Evolutionary conservation across 2,797 vertebrate genomes (phyloP), one percentile per base, ranked within the genome.

Genomic region (Enoplosus armatus): DNA sequence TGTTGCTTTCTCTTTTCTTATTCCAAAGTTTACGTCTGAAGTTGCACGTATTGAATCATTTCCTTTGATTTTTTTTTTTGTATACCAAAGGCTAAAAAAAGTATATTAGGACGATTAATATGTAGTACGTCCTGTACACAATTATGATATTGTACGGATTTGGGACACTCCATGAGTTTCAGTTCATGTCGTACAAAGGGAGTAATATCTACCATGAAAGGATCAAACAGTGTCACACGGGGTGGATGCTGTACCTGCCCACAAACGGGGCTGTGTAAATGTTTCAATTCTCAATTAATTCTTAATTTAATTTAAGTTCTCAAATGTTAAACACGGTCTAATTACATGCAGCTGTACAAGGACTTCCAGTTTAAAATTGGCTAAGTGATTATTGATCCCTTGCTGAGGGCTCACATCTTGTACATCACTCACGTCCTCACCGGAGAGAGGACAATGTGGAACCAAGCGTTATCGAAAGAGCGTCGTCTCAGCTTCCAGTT

Each of bases 401-500:
- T 20, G 47, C 18, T 22, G 45, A 18, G 59, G 14, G 5, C 6
- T 58, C 31, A 43, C 39, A 1, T 15, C 7, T 15, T 60, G 58
- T 39, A 24, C 14, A 18, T 41, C 39, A 20, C 14, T n/a, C n/a
- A n/a, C n/a, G n/a, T n/a, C n/a, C 35, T 26, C 72, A 8, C 2
- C 14, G 7, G 50, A 31, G 31, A 64, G n/a, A 74, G 73, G 56
- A 74, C 43, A 2, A 24, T 0, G 43, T 75, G 66, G 50, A 80
- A 51, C 58, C 47, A 61, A 66, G 8, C 14, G 15, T 33, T 22
- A 31, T 10, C 4, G 15, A 18, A 50, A 18, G 8, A 7, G 26
- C 1, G 14, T n/a, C 12, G 31, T 22, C 72, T 65, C 78, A 77
- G 65, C 59, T 67, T 80, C 79, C 85, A 83, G 80, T 82, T 79